Base-by-base conservation (phyloP, 2,797 vertebrate species). In the Cynopterus sphinx region DNA sequence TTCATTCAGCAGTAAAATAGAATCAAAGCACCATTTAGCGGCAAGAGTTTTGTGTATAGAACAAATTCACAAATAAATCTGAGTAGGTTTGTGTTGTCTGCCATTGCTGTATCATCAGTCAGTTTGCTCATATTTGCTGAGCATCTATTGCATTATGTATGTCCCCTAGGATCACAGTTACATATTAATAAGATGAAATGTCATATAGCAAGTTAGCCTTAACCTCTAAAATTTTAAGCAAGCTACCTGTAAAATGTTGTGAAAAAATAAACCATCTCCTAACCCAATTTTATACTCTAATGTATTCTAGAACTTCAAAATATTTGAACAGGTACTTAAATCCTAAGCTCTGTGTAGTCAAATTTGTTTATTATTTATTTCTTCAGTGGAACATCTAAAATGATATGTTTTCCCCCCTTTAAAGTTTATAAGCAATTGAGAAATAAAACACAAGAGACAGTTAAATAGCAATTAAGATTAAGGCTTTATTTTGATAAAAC, bases 391-490 rank as follows among this genome's bases (percentile, higher is more conserved):
- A 49, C 9, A 49, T 61, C 46, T 79, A 78, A 89, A 89, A 92
- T 74, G 78, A 93, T 87, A 53, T 13, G 11, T 1, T 22, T 28
- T 33, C 83, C 90, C 39, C 49, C 41, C 33, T 90, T 51, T 92
- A 65, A 73, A 86, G 33, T 61, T 43, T 67, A 79, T 73, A 65
- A 87, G 19, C 63, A 79, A 21, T 77, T 86, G 31, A 90, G 26
- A 92, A 71, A 59, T 86, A 74, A 67, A 16, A 46, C 46, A 63
- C 55, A 55, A 31, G 41, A 90, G 31, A 63, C 49, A 79, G 70
- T 96, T 70, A 90, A 74, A 10, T 86, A 82, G 74, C 24, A 87
- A 90, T 86, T 57, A 78, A 41, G 91, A 57, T 85, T 88, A 46
- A 26, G 87, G 31, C 65, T 96, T 87, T 74, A 79, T 84, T 84